Evolutionary conservation across 2,888 invertebrate species (phyloP), one percentile per base, ranked within the genome.

Genomic region (Drosophila demipolita): DNA sequence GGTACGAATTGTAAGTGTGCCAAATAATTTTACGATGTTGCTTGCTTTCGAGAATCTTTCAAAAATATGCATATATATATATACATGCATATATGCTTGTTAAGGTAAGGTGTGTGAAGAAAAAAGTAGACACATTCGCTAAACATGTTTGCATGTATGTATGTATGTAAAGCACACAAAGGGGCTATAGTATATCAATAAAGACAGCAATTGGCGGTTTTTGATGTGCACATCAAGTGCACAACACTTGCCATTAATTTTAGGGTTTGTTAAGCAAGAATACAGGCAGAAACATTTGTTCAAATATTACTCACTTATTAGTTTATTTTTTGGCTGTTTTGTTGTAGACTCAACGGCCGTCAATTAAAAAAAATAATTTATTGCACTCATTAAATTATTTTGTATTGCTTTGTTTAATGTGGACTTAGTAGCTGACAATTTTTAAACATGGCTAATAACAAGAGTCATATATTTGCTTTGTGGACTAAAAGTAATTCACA

Each of bases 21-120:
- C 87, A 86, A 82, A 86, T 86, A 86, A 82, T 86, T 86, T 83
- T 66, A 66, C 67, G 78, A 67, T 66, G 55, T 61, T 65, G 54
- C 68, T 52, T 54, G 26, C 67, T 57, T 63, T 66, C 60, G 75
- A 69, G 75, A 60, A 74, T 83, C 81, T 83, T 68, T 86, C 74
- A 81, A 86, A 80, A 79, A 64, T 36, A 60, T 29, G 75, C 35
- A n/a, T 29, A 55, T 53, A 23, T 9, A n/a, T 29, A 55, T 53
- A 23, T 9, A 29, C 1, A 12, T n/a, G n/a, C 17, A 12, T 12
- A 7, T 52, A 12, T 20, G 32, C 7, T 32, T 49, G 49, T 26
- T 8, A 26, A 49, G 49, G 49, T 8, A 26, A 49, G 49, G 49
- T 49, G 23, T 26, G 45, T 15, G 45, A 45, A 26, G 5, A 4